Percentiles rank a stretch among this genome's conserved stretches.
These are phyloP conservation scores for Athene noctua DNA, from an alignment of 2,113 vertebrate genomes.

Conservation along the genomic window DNA sequence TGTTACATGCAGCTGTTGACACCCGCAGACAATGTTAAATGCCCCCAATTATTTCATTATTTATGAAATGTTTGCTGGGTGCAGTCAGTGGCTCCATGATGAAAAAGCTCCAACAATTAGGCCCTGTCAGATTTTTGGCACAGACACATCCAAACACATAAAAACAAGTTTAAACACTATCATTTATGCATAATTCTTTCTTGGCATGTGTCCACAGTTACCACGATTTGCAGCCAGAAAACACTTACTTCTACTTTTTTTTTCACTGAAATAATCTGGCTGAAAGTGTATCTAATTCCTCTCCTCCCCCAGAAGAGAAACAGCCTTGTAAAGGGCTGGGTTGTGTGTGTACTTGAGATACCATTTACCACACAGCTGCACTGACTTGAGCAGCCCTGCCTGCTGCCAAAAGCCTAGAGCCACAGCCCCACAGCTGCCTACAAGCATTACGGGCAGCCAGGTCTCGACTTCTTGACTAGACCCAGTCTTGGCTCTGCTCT, in stretches of 20 bases:
- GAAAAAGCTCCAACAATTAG: conserved; percentile 65
- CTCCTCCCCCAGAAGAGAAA: conserved; percentile 62
- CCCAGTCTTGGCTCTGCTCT: neutral
- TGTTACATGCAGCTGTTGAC: conserved; percentile 44
- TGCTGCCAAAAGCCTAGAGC: neutral
- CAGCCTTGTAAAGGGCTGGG: conserved; percentile 54
- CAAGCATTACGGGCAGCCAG: neutral
- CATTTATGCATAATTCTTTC: conserved; percentile 76
- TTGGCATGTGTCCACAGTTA: conserved; percentile 69
- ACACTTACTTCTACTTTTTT: conserved; percentile 72
- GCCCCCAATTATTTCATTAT: conserved; percentile 65
- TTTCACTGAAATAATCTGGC: conserved; percentile 67
- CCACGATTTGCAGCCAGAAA: conserved; percentile 72
- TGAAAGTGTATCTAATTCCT: conserved; percentile 71
- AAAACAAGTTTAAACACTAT: conserved; percentile 79
- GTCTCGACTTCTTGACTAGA: neutral
- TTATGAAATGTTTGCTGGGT: conserved; percentile 48
- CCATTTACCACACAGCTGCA: conserved; percentile 67
- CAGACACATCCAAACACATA: conserved; percentile 69
- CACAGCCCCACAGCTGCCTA: conserved; percentile 44
- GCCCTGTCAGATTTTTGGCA: conserved; percentile 76
- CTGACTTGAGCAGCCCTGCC: neutral
- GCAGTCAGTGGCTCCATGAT: conserved; percentile 51
- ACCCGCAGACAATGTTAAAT: conserved; percentile 31
- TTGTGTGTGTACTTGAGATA: conserved; percentile 12